Evolutionary conservation across 2,113 vertebrate species (phyloP).

Genomic region (Thamnophis sirtalis): DNA sequence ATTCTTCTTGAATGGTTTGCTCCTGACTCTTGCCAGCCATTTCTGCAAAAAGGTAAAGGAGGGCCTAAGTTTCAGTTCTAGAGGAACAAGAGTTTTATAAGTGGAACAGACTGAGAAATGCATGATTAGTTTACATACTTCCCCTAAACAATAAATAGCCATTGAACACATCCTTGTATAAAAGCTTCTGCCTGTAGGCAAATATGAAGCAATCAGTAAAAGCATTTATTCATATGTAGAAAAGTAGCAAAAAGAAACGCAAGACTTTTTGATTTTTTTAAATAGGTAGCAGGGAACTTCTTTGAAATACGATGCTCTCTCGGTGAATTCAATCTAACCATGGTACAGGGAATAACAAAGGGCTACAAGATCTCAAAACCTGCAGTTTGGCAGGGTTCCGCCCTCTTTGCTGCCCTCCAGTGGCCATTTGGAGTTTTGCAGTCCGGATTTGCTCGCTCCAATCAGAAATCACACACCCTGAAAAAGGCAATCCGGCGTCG

Average conservation of each 20-base stretch:
- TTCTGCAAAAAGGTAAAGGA: neutral
- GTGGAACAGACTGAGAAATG: neutral
- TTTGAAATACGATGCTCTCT: neutral
- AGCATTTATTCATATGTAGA: neutral
- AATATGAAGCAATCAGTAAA: neutral
- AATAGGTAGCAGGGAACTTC: neutral
- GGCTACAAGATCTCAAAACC: neutral
- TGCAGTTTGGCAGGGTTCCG: neutral
- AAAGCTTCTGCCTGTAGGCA: neutral
- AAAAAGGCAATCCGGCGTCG: neutral
- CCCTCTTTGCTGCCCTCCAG: neutral
- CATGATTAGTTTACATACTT: neutral
- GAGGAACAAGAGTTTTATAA: neutral
- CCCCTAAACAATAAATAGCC: neutral
- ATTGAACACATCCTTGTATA: neutral
- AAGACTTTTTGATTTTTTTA: neutral
- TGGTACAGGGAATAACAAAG: neutral
- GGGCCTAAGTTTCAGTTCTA: neutral
- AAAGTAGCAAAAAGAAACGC: neutral
- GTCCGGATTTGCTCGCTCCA: neutral
- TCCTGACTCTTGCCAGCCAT: conserved; percentile 48
- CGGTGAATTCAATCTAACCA: neutral
- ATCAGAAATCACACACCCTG: neutral
- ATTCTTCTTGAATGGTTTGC: conserved; percentile 75
- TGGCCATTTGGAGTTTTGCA: neutral